These are phyloP conservation scores for Numenius arquata DNA, from an alignment of 2,113 vertebrate genomes.

Conservation along the genomic window DNA sequence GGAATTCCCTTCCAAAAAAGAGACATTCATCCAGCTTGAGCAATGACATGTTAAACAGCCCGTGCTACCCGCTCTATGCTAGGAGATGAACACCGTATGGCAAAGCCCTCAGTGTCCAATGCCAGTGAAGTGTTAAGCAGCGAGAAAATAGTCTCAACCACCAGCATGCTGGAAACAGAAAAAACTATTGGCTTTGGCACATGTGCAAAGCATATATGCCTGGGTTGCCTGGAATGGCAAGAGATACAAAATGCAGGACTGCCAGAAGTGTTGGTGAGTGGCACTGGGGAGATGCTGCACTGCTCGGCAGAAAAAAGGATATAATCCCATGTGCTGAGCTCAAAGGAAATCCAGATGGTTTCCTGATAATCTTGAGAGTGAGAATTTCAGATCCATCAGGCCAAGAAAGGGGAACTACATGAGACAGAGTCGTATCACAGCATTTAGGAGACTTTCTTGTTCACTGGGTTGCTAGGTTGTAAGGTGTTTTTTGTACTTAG, in stretches of 20 bases:
- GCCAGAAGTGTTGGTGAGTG: neutral
- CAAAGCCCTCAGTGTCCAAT: neutral
- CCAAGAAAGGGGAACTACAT: neutral
- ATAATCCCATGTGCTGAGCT: neutral
- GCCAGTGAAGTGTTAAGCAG: neutral
- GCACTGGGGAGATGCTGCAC: neutral
- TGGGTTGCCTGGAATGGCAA: neutral
- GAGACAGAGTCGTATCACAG: neutral
- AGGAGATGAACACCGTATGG: neutral
- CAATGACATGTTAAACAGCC: neutral
- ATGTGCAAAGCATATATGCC: neutral
- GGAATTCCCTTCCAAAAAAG: neutral
- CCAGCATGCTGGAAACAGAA: neutral
- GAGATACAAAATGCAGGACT: neutral
- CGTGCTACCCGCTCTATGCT: neutral
- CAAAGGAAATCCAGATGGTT: neutral
- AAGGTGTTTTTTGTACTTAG: neutral
- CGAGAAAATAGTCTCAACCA: neutral
- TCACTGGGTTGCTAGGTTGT: neutral
- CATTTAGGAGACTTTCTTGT: neutral
- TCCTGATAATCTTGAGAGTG: neutral
- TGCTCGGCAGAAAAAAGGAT: neutral
- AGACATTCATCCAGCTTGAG: neutral
- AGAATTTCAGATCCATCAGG: neutral
- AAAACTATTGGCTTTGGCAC: slow-evolving; percentile 10